Conservation (phyloP, 2,888 invertebrate genomes). For the Brachylomia viminalis region DNA sequence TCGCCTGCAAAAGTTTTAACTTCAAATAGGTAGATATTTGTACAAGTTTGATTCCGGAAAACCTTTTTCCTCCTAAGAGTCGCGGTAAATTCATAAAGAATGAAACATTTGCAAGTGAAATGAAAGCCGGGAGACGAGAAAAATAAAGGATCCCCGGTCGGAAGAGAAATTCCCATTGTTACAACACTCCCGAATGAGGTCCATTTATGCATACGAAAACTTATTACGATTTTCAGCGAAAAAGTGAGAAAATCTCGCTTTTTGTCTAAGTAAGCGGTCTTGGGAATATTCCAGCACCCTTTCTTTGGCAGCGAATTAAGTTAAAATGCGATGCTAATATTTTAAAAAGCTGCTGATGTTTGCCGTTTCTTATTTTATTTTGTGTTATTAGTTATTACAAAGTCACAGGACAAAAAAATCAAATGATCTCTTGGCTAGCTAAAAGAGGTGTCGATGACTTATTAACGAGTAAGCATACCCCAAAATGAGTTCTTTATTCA, state of each 20-base stretch:
- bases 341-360: conserved; percentile 46
- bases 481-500: conserved; percentile 9
- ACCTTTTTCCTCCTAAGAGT: conserved; percentile 77
- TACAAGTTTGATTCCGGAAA: conserved; percentile 80
- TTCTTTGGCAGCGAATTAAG: conserved; percentile 61
- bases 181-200: conserved; percentile 82
- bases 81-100: conserved; percentile 86
- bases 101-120: conserved; percentile 88
- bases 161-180: conserved; percentile 84
- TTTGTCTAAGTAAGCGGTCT: conserved; percentile 69
- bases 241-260: conserved; percentile 75
- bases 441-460: not conserved
- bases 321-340: conserved; percentile 56
- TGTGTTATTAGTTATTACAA: not conserved
- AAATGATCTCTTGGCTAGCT: not conserved
- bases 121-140: conserved; percentile 82
- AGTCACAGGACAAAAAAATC: not conserved
- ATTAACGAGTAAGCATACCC: not conserved
- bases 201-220: conserved; percentile 88
- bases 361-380: conserved; percentile 27
- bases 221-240: conserved; percentile 80
- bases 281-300: conserved; percentile 62
- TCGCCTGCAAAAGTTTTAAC: conserved; percentile 72
- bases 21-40: conserved; percentile 78
- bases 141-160: conserved; percentile 81